Percentiles rank a stretch among this genome's conserved stretches.
These are phyloP conservation scores for Amphipoea lucens DNA, from an alignment of 2,888 invertebrate species.

Conservation along the genomic window DNA sequence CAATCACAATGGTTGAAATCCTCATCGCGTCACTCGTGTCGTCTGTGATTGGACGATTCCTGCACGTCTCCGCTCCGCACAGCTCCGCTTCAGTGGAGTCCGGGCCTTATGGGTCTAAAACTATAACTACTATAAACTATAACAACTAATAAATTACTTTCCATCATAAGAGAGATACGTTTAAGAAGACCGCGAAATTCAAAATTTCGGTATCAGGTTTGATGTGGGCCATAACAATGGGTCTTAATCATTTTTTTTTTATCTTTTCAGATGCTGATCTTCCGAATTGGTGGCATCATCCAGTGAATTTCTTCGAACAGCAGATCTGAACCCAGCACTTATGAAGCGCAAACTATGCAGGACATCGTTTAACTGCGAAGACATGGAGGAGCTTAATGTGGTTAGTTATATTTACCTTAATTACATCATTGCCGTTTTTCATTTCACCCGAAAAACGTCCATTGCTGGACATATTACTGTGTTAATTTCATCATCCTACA, in stretches of 20 bases:
- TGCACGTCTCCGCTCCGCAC: no score
- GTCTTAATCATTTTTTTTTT: background rate
- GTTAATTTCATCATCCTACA: background rate
- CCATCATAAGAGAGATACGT: background rate
- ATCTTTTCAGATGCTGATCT: constrained; percentile 53
- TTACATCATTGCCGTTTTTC: background rate
- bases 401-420: constrained; percentile 67
- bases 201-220: background rate
- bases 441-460: background rate
- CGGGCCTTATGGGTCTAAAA: constrained; percentile 4
- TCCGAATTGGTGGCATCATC: background rate
- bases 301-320: constrained; percentile 26
- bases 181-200: background rate
- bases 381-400: constrained; percentile 88
- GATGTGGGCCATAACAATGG: background rate
- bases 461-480: background rate
- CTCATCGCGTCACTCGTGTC: no score
- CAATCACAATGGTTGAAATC: no score
- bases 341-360: constrained; percentile 88
- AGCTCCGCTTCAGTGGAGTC: no score
- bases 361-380: constrained; percentile 85
- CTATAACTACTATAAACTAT: no score
- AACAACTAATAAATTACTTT: constrained; percentile 27
- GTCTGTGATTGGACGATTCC: no score
- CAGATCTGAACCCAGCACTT: constrained; percentile 67